These are phyloP conservation scores for Natrix natrix DNA, from an alignment of 2,797 vertebrate genomes.

Conservation along the genomic window DNA sequence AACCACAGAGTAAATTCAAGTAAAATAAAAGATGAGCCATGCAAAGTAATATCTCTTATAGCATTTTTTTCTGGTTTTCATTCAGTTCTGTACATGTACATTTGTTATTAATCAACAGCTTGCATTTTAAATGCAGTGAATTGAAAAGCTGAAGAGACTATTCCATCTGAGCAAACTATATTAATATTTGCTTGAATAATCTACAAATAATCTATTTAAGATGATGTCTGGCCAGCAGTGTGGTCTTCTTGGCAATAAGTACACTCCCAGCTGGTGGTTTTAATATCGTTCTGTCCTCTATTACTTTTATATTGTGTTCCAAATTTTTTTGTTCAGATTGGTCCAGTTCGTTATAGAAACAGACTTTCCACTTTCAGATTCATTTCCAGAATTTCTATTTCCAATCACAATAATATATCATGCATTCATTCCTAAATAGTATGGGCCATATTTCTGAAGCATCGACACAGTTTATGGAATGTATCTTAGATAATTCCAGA, in stretches of 20 bases:
- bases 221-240: conserved; percentile 68
- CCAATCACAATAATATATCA: not conserved
- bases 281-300: conserved; percentile 54
- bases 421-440: not conserved
- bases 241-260: conserved; percentile 64
- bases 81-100: conserved; percentile 60
- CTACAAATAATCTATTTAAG: conserved; percentile 66
- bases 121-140: conserved; percentile 50
- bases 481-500: not conserved
- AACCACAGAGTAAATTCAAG: conserved; percentile 41
- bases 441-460: not conserved
- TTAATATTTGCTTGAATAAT: conserved; percentile 75
- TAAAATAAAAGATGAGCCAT: conserved; percentile 32
- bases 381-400: conserved; percentile 18
- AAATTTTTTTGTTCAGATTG: conserved; percentile 40
- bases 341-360: conserved; percentile 25
- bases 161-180: conserved; percentile 71
- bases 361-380: conserved; percentile 14
- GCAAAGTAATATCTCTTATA: conserved; percentile 1
- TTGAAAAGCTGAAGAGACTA: conserved; percentile 66
- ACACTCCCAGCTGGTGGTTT: conserved; percentile 47
- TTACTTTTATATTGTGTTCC: conserved; percentile 25
- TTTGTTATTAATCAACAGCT: conserved; percentile 66
- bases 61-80: conserved; percentile 57
- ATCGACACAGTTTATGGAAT: not conserved